Evolutionary conservation across 2,888 invertebrate genomes (phyloP), one percentile per base, ranked within the genome.

Genomic region (Acronicta alni): DNA sequence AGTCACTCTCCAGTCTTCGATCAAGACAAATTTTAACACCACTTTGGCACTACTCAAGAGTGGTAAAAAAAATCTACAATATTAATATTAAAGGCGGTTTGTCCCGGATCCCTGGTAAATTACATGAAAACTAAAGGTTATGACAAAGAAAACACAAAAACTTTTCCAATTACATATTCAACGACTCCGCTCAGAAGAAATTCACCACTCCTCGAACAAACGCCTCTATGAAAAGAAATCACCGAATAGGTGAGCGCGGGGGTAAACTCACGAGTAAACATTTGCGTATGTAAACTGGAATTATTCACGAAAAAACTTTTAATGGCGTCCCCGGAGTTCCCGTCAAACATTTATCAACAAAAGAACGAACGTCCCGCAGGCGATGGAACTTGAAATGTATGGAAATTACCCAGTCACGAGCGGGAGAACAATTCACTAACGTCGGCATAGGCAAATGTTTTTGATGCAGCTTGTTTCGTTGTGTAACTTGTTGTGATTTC

Each of bases 271-370:
- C 88, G 82, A 92, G 92, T 93, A 93, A 94, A 94, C 91, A 93
- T 93, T 94, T 92, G 92, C 92, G 93, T 93, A 93, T 93, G 94
- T 93, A 93, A 93, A 93, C 93, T 93, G 91, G 88, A 93, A 93
- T 93, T 92, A 93, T 92, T 93, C 93, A 92, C 93, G 93, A 93
- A 94, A 93, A 93, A 94, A 94, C 93, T 94, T 93, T 93, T 94
- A 94, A 94, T 94, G 94, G 94, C 93, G 93, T 94, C 94, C 92
- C 93, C 88, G 89, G 92, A 93, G 94, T 92, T 93, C 88, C 92
- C 93, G 94, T 93, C 93, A 94, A 94, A 93, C 93, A 93, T 93
- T 93, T 94, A 93, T 94, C 94, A 94, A 94, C 93, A 94, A 93
- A 93, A 93, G 93, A 94, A 93, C 91, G 93, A 93, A 93, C 93